phyloP scores from a whole-genome alignment of 2,888 invertebrate species.

The Tetanocera ferruginea region DNA sequence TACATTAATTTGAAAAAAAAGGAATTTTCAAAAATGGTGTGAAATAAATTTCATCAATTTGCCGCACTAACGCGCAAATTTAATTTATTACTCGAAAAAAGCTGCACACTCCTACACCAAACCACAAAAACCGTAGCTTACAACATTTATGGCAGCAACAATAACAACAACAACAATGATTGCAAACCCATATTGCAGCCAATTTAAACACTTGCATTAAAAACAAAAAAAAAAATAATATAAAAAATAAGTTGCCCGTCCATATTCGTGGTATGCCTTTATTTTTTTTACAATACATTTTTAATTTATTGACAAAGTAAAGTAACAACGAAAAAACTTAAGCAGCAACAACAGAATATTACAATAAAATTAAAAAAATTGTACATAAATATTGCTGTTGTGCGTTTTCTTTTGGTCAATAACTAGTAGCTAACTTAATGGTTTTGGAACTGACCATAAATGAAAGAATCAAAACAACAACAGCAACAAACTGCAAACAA shows the following conservation, averaged over 20 bases:
- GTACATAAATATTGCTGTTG: background rate
- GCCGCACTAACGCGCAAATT: background rate
- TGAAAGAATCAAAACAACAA: too few relatives aligned
- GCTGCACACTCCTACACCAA: background rate
- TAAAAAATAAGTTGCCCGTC: background rate
- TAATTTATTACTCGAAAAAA: background rate
- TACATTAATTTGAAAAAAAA: background rate
- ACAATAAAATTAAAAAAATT: background rate
- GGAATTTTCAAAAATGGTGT: background rate
- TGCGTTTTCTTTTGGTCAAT: background rate
- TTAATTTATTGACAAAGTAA: background rate
- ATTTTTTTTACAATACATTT: background rate
- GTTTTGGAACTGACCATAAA: too few relatives aligned
- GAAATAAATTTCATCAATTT: background rate
- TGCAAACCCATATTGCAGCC: background rate
- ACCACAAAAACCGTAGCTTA: background rate
- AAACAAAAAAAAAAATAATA: background rate
- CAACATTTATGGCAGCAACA: background rate
- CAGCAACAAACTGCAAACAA: too few relatives aligned
- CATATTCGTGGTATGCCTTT: background rate
- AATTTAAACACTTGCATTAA: background rate
- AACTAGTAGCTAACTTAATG: background rate
- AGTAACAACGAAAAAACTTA: too few relatives aligned
- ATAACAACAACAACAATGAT: background rate
- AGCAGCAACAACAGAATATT: background rate